Evolutionary conservation across 2,888 invertebrate genomes (phyloP).

Genomic region (Xanthia icteritia): DNA sequence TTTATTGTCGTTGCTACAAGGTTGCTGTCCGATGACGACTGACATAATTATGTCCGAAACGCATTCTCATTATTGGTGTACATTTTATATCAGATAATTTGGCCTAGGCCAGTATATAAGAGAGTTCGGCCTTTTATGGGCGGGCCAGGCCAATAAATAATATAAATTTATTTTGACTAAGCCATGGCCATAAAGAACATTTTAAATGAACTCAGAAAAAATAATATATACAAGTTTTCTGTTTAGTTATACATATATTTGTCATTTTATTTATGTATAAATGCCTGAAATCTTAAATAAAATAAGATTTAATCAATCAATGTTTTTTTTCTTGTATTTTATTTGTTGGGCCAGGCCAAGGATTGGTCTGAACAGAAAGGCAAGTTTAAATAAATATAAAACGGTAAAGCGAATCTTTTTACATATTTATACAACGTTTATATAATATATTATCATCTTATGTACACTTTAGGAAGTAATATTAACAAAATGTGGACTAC

Average conservation of each 20-base stretch:
- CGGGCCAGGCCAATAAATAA: conserved; percentile 22
- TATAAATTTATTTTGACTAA: conserved; percentile 22
- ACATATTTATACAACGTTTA: conserved; percentile 42
- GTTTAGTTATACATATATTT: background rate
- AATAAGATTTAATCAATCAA: background rate
- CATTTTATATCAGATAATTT: conserved; percentile 3
- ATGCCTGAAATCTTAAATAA: conserved; percentile 31
- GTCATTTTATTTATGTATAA: conserved; percentile 16
- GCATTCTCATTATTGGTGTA: background rate
- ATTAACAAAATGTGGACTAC: conserved; percentile 27
- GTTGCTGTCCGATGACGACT: no score
- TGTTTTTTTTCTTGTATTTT: conserved; percentile 17
- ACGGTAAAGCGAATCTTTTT: conserved; percentile 28
- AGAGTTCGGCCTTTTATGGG: conserved; percentile 20
- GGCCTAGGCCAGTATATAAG: background rate
- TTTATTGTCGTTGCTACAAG: no score
- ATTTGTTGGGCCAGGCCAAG: conserved; percentile 10
- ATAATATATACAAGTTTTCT: background rate
- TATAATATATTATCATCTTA: conserved; percentile 51
- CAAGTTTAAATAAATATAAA: conserved; percentile 25
- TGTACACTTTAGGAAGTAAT: conserved; percentile 42
- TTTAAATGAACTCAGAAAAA: background rate
- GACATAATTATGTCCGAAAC: no score
- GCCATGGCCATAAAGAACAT: background rate
- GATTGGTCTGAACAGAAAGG: background rate